Percentiles rank a stretch among this genome's conserved stretches.
phyloP scores from a whole-genome alignment of 2,797 vertebrate genomes.

The Gouania willdenowi region DNA sequence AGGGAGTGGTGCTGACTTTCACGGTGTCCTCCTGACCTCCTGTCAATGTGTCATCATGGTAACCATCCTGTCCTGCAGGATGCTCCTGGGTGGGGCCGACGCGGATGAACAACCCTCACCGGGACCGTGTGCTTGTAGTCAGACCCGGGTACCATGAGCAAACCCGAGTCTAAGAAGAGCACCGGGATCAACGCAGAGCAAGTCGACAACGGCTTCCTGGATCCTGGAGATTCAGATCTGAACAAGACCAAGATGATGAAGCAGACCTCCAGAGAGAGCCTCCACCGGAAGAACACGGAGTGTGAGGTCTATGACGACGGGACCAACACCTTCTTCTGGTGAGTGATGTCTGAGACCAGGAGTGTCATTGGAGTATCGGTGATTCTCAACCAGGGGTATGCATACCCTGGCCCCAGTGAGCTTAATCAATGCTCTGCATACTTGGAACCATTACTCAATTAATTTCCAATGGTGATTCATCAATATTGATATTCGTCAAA shows the following conservation, averaged over 20 bases:
- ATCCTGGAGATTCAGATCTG: constrained; percentile 33
- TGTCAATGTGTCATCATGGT: background rate
- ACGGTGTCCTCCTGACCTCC: constrained; percentile 12
- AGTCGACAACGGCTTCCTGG: constrained; percentile 49
- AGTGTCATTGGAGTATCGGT: too few relatives aligned
- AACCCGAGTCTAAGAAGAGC: constrained; percentile 66
- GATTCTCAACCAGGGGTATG: too few relatives aligned
- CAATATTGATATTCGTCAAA: too few relatives aligned
- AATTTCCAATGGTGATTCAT: too few relatives aligned
- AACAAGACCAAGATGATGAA: constrained; percentile 52
- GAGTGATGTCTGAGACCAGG: constrained; percentile 57
- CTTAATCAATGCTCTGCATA: too few relatives aligned
- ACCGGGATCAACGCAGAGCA: constrained; percentile 45
- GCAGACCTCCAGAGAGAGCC: constrained; percentile 59
- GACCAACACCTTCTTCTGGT: constrained; percentile 98
- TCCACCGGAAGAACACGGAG: constrained; percentile 80
- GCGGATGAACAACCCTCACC: constrained; percentile 42
- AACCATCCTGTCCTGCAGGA: constrained; percentile 38
- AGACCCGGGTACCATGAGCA: constrained; percentile 62
- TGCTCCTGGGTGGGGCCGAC: constrained; percentile 62
- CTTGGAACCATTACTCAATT: too few relatives aligned
- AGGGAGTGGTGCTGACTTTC: too few relatives aligned
- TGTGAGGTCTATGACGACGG: constrained; percentile 94
- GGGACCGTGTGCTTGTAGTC: background rate
- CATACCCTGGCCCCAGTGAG: too few relatives aligned